These are phyloP conservation scores for Drepanosiphum platanoidis DNA, from an alignment of 2,888 invertebrate species.

Conservation along the genomic window DNA sequence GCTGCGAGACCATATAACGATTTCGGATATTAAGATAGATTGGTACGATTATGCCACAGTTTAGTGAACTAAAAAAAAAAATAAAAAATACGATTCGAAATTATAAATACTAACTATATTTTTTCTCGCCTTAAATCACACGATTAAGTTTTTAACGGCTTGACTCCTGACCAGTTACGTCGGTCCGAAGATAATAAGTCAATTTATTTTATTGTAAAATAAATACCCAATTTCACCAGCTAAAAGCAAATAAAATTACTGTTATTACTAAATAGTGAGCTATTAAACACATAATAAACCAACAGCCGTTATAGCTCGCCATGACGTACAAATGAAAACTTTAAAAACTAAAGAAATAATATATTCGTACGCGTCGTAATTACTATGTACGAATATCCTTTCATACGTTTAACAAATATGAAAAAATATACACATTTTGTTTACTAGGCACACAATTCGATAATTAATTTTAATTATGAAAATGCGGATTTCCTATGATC, in stretches of 20 bases:
- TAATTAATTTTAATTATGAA: slow-evolving; percentile 22
- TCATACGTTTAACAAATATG: too few species aligned
- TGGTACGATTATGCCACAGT: neutral
- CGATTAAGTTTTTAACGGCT: neutral
- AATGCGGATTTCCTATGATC: neutral
- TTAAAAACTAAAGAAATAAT: too few species aligned
- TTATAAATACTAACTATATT: too few species aligned
- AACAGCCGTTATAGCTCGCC: neutral
- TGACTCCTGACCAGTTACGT: neutral
- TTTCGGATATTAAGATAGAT: neutral
- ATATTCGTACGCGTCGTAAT: too few species aligned
- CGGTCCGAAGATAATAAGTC: neutral
- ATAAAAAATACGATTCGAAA: too few species aligned
- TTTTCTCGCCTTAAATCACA: too few species aligned
- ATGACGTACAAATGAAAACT: too few species aligned
- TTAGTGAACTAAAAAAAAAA: too few species aligned
- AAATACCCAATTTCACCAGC: neutral
- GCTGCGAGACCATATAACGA: neutral
- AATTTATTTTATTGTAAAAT: slow-evolving; percentile 1
- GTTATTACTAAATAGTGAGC: neutral
- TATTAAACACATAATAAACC: neutral
- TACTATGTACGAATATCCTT: too few species aligned
- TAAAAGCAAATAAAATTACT: neutral
- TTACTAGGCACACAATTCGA: neutral
- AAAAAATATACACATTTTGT: neutral